phyloP scores from a whole-genome alignment of 2,888 invertebrate genomes.

The Clanis bilineata region DNA sequence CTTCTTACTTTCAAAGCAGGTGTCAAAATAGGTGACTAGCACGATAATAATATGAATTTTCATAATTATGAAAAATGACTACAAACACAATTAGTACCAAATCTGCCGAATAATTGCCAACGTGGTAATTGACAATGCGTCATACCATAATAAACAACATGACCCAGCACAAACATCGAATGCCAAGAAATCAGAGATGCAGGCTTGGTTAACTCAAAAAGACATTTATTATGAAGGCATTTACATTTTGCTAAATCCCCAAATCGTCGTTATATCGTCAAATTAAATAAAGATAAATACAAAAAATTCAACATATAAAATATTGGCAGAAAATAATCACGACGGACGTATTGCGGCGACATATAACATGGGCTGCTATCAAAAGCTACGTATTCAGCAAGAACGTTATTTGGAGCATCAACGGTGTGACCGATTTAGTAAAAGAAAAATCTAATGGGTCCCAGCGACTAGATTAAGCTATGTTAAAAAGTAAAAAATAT shows the following conservation, averaged over 20 bases:
- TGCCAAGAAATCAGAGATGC: too few relatives aligned
- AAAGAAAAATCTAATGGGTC: too few relatives aligned
- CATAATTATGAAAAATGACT: background rate
- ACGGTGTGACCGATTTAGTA: too few relatives aligned
- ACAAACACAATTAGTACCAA: background rate
- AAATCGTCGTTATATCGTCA: background rate
- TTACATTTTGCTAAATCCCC: background rate
- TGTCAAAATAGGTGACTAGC: background rate
- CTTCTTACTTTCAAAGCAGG: background rate
- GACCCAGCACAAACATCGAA: too few relatives aligned
- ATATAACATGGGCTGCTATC: constrained; percentile 22
- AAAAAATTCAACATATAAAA: constrained; percentile 1
- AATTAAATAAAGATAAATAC: background rate
- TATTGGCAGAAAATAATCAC: constrained; percentile 25
- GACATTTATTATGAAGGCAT: constrained; percentile 17
- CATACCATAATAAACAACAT: background rate
- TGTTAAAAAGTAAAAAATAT: too few relatives aligned
- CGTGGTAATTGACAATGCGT: background rate
- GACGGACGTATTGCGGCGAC: constrained; percentile 20
- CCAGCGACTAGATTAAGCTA: too few relatives aligned
- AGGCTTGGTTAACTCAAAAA: too few relatives aligned
- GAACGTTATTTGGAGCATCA: too few relatives aligned
- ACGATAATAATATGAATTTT: background rate
- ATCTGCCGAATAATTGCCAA: background rate
- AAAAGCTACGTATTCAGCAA: too few relatives aligned